Base-by-base conservation (phyloP, 2,888 invertebrate species). In the Hermaeophaga mercurialis region DNA sequence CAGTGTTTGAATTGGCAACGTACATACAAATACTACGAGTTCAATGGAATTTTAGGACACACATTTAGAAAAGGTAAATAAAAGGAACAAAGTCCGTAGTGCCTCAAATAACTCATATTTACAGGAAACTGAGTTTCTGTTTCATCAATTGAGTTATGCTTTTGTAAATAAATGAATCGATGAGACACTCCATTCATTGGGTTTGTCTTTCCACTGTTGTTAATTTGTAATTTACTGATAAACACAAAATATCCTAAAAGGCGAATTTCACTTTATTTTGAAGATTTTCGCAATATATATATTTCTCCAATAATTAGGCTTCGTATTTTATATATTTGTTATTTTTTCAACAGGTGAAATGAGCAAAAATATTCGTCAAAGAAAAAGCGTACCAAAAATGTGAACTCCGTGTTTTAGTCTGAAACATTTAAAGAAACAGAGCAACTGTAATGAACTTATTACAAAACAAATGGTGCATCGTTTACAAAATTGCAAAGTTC, bases 101-200 rank as follows among this genome's bases (percentile, higher is more conserved):
- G n/a, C 34, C 12, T 8, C 8, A 26, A 17, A n/a, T n/a, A n/a
- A n/a, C n/a, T n/a, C 34, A 46, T 46, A 46, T 46, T 46, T 46
- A 12, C 33, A 33, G 19, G 18, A 34, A 46, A 46, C 14, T 45
- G 17, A 36, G 17, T 46, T 33, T 33, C 33, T 4, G 15, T 33
- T 46, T 18, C 33, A 46, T 18, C 46, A 46, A 46, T 46, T 46
- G 33, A 34, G 33, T 46, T 46, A 46, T 33, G 18, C 28, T 17
- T 26, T 31, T 45, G 44, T 45, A 45, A 45, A 45, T 18, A 45
- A 19, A 6, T 4, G 22, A 46, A 46, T 46, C 34, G 19, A 46
- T 46, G 9, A 7, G 14, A 19, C 33, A 12, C 6, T 22, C 22
- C 4, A 5, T 22, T 22, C 4, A 22, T 22, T 22, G 22, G 22